Percentiles rank a stretch among this genome's conserved stretches.
phyloP scores from a whole-genome alignment of 2,113 vertebrate genomes.

The Tursiops truncatus region DNA sequence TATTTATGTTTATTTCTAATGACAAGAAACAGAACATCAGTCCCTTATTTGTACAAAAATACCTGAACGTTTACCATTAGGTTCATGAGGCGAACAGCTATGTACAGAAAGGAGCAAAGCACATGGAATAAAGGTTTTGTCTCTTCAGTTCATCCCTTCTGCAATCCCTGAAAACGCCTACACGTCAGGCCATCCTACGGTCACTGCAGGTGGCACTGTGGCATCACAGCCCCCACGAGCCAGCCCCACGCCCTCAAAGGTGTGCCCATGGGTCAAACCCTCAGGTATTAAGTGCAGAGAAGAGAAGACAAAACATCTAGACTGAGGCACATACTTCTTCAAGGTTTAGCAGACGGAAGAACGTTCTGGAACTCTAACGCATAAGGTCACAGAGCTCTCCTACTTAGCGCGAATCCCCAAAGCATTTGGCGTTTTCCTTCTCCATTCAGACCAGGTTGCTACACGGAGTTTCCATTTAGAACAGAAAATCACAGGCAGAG shows the following conservation, averaged over 20 bases:
- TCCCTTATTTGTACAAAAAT: constrained; percentile 99
- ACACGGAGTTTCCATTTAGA: constrained; percentile 84
- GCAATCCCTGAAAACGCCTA: constrained; percentile 90
- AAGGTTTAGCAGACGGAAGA: constrained; percentile 85
- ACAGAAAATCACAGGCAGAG: constrained; percentile 86
- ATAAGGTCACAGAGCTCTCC: constrained; percentile 82
- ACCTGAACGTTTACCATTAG: constrained; percentile 98
- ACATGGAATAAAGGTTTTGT: constrained; percentile 90
- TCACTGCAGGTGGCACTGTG: constrained; percentile 85
- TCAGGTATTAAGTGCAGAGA: constrained; percentile 87
- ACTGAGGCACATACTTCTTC: constrained; percentile 89
- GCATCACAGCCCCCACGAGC: constrained; percentile 85
- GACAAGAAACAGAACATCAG: constrained; percentile 98
- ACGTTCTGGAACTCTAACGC: constrained; percentile 80
- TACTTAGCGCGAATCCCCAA: constrained; percentile 80
- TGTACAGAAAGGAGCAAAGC: constrained; percentile 94
- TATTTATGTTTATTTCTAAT: constrained; percentile 98
- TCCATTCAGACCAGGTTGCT: constrained; percentile 84
- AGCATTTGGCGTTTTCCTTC: constrained; percentile 84
- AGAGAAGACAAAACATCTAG: constrained; percentile 86
- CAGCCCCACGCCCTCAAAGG: constrained; percentile 81
- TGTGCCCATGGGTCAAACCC: constrained; percentile 82
- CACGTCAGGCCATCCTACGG: constrained; percentile 85
- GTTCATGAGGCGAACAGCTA: constrained; percentile 93
- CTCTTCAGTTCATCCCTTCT: constrained; percentile 88